These are phyloP conservation scores for Gallinago jamesoni DNA, from an alignment of 2,113 vertebrate species.

Conservation along the genomic window DNA sequence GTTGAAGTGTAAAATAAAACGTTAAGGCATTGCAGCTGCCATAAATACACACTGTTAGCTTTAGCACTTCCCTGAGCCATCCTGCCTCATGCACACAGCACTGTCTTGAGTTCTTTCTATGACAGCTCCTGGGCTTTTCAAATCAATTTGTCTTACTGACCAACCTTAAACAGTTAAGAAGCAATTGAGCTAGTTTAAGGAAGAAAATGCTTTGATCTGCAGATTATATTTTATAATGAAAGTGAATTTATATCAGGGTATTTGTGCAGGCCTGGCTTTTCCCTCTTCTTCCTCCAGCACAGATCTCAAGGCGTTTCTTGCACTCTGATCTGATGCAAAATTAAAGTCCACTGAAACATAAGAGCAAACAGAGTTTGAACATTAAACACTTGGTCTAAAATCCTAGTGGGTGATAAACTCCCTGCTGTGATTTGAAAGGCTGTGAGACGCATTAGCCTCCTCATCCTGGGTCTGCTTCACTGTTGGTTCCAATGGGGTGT, in stretches of 20 bases:
- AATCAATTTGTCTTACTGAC: conserved; percentile 64
- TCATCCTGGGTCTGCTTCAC: background rate
- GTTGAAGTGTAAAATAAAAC: conserved; percentile 60
- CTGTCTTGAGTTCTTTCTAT: conserved; percentile 45
- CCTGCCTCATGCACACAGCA: background rate
- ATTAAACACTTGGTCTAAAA: background rate
- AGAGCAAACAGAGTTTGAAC: background rate
- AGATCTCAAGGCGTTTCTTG: conserved; percentile 17
- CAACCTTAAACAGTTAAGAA: conserved; percentile 48
- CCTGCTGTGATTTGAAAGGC: background rate
- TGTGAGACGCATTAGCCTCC: background rate
- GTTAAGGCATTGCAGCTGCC: conserved; percentile 52
- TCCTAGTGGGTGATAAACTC: background rate
- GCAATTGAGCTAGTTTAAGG: conserved; percentile 48
- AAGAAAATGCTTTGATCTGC: conserved; percentile 51
- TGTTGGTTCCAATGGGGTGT: background rate
- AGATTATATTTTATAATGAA: conserved; percentile 52
- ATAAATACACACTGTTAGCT: conserved; percentile 59
- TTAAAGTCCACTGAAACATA: conserved; percentile 18
- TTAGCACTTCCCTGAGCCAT: conserved; percentile 52
- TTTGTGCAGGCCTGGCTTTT: conserved; percentile 26
- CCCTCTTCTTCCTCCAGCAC: background rate
- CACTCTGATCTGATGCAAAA: conserved; percentile 28
- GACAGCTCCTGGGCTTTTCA: conserved; percentile 39
- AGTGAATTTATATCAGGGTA: conserved; percentile 18